phyloP scores from a whole-genome alignment of 2,797 vertebrate genomes.

The Chanos chanos region DNA sequence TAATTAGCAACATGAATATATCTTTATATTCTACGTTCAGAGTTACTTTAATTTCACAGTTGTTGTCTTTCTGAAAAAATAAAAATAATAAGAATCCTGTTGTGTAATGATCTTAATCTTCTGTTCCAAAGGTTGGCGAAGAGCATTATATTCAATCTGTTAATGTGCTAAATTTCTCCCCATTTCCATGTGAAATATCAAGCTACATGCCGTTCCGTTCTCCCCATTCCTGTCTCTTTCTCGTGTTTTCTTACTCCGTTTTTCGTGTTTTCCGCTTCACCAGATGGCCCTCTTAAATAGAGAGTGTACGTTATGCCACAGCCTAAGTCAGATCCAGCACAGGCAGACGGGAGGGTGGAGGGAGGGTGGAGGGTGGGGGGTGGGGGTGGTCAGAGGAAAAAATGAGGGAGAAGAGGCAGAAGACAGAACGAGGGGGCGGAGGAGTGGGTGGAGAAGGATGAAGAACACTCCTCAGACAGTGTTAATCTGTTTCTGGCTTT shows the following conservation, averaged over 20 bases:
- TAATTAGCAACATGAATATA: too few relatives aligned
- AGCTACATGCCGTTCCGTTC: too few relatives aligned
- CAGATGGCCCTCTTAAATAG: conserved; percentile 75
- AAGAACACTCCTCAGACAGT: conserved; percentile 10
- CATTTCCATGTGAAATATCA: too few relatives aligned
- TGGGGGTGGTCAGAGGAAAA: not conserved
- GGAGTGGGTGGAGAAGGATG: conserved; percentile 3
- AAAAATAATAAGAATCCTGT: too few relatives aligned
- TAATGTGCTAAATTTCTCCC: too few relatives aligned
- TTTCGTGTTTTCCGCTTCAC: conserved; percentile 53
- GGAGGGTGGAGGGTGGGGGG: conserved; percentile 24
- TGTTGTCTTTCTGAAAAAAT: too few relatives aligned
- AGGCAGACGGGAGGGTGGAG: conserved; percentile 39
- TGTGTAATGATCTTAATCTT: too few relatives aligned
- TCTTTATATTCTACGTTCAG: too few relatives aligned
- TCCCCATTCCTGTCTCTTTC: not conserved
- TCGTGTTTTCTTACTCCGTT: conserved; percentile 1
- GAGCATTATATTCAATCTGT: too few relatives aligned
- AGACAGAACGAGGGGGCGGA: conserved; percentile 34
- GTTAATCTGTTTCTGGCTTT: conserved; percentile 35
- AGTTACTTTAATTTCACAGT: too few relatives aligned
- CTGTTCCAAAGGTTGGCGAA: too few relatives aligned
- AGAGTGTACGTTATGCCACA: conserved; percentile 62
- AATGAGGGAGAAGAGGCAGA: conserved; percentile 2
- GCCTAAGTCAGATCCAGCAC: conserved; percentile 64